phyloP scores from a whole-genome alignment of 1,140 invertebrate species.

The Macrotrachela quadricornifera region DNA sequence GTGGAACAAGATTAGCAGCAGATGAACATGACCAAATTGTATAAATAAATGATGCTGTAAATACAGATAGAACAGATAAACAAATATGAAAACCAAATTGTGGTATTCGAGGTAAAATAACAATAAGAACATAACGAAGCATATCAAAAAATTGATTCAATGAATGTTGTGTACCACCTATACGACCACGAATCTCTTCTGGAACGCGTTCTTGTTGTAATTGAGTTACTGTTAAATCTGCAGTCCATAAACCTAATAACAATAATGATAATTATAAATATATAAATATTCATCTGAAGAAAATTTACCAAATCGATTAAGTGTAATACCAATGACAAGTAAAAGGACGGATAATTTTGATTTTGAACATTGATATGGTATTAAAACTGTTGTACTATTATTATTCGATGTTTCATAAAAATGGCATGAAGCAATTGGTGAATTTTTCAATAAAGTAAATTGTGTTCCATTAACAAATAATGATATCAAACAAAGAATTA shows the following conservation, averaged over 20 bases:
- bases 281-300: no score
- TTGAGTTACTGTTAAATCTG: slow-evolving; percentile 8
- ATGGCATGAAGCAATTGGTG: no score
- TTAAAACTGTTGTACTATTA: no score
- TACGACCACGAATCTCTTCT: background rate
- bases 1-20: no score
- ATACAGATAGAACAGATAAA: slow-evolving; percentile 1
- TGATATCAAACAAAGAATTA: background rate
- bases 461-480: slow-evolving; percentile 3
- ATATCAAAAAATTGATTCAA: slow-evolving; percentile 6
- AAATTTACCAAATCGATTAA: no score
- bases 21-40: background rate
- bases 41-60: background rate
- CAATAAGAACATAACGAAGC: background rate
- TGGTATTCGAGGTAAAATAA: background rate
- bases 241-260: slow-evolving; percentile 1
- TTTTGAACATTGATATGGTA: no score
- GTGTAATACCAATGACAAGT: no score
- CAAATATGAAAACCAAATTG: slow-evolving; percentile 3
- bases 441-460: background rate
- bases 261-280: no score
- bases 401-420: no score
- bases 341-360: no score
- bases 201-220: slow-evolving; percentile 5
- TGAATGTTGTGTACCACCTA: slow-evolving; percentile 5